Evolutionary conservation across 2,888 invertebrate species (phyloP).

Genomic region (Epinotia ramella): DNA sequence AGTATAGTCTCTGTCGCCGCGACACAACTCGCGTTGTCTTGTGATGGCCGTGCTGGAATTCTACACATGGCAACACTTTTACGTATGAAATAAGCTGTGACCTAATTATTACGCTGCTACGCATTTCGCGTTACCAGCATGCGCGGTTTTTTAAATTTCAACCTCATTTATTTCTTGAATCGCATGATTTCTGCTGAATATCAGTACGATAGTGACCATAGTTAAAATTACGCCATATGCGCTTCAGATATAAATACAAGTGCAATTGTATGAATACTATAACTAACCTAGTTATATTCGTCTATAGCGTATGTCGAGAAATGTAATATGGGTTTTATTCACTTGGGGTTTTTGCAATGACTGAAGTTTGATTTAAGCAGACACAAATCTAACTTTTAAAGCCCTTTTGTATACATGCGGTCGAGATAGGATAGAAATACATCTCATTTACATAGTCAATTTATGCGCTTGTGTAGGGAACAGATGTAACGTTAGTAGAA

Average conservation of each 20-base stretch:
- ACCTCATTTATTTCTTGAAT: too few species aligned
- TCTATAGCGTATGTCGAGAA: not conserved
- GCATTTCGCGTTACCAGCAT: too few species aligned
- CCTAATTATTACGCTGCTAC: too few species aligned
- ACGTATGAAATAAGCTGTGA: too few species aligned
- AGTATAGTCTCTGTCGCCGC: too few species aligned
- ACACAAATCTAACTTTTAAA: conserved; percentile 31
- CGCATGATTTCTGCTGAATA: too few species aligned
- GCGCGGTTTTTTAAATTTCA: too few species aligned
- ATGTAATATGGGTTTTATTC: conserved; percentile 4
- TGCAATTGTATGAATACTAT: not conserved
- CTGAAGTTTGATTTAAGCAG: conserved; percentile 12
- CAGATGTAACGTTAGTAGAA: too few species aligned
- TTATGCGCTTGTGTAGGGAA: not conserved
- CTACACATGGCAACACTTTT: too few species aligned
- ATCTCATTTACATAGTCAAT: not conserved
- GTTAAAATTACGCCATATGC: not conserved
- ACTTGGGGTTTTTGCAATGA: conserved; percentile 4
- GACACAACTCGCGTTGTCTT: too few species aligned
- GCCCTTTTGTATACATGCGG: not conserved
- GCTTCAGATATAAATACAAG: not conserved
- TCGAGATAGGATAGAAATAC: not conserved
- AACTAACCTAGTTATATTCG: not conserved
- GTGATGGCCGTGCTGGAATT: too few species aligned
- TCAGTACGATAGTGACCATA: too few species aligned